These are phyloP conservation scores for Bubo scandiacus DNA, from an alignment of 2,113 vertebrate species.

Conservation along the genomic window DNA sequence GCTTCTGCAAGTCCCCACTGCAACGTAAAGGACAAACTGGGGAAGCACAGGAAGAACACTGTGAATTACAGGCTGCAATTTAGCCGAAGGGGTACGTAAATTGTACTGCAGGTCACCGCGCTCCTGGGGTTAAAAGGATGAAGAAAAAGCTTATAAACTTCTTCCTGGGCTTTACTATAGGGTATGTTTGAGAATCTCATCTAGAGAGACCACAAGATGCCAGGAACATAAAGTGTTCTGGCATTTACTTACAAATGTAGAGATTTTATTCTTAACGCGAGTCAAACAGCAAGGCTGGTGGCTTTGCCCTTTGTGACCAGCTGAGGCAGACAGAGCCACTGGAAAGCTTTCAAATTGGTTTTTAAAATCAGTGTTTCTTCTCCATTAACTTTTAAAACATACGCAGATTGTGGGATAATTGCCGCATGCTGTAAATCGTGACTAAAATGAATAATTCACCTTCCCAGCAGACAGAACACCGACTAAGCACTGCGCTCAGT, in stretches of 20 bases:
- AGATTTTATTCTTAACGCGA: not conserved
- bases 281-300: not conserved
- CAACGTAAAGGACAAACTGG: fast-evolving
- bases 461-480: not conserved
- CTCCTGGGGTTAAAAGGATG: too few species aligned
- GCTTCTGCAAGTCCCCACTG: not conserved
- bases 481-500: not conserved
- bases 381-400: not conserved
- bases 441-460: not conserved
- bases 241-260: not conserved
- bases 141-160: not conserved
- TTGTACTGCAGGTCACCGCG: not conserved
- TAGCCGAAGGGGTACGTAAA: too few species aligned
- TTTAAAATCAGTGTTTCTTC: not conserved
- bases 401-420: not conserved
- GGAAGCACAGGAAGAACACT: not conserved
- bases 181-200: not conserved
- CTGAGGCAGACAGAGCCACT: not conserved
- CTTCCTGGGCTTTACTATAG: not conserved
- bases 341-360: not conserved
- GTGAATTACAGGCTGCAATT: too few species aligned
- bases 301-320: not conserved
- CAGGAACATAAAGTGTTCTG: not conserved
- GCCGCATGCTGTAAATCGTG: not conserved
- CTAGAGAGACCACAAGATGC: not conserved